Percentiles rank a stretch among this genome's conserved stretches.
Conservation (phyloP, 1,140 invertebrate genomes). For the Phocides pigmalion region DNA sequence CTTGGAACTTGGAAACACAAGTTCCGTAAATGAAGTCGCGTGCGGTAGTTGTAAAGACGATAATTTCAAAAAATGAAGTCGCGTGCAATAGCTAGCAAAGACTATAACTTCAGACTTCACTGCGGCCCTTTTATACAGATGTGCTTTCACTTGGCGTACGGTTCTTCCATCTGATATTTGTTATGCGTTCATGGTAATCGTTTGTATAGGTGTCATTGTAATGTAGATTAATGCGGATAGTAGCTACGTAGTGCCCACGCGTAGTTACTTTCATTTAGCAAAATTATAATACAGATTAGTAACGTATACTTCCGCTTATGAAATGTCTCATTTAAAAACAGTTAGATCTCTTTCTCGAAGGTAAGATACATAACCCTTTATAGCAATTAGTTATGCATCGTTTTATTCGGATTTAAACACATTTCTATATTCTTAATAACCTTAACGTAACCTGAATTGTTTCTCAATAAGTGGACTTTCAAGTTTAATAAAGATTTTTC, state of each 20-base stretch:
- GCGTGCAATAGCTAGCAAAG: slow-evolving; percentile 3
- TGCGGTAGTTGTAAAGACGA: no score
- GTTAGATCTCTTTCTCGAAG: no score
- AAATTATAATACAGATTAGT: background rate
- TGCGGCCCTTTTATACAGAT: slow-evolving; percentile 7
- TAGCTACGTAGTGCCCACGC: background rate
- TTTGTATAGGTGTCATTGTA: slow-evolving; percentile 29
- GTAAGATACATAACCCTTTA: no score
- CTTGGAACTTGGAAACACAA: no score
- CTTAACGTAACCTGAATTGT: no score
- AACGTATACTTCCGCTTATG: background rate
- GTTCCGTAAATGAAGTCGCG: no score
- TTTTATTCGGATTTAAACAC: no score
- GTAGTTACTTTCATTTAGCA: slow-evolving; percentile 5
- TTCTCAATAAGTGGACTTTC: no score
- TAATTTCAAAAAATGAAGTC: no score
- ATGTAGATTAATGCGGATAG: slow-evolving; percentile 17
- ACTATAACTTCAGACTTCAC: slow-evolving; percentile 5
- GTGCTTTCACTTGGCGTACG: slow-evolving; percentile 15
- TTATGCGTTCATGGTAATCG: slow-evolving; percentile 26
- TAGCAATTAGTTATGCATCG: no score
- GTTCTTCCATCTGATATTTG: slow-evolving; percentile 16
- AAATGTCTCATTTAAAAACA: background rate
- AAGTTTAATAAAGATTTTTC: no score
- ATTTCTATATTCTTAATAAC: no score